phyloP scores from a whole-genome alignment of 2,113 vertebrate genomes.

The Stigmatopora argus region DNA sequence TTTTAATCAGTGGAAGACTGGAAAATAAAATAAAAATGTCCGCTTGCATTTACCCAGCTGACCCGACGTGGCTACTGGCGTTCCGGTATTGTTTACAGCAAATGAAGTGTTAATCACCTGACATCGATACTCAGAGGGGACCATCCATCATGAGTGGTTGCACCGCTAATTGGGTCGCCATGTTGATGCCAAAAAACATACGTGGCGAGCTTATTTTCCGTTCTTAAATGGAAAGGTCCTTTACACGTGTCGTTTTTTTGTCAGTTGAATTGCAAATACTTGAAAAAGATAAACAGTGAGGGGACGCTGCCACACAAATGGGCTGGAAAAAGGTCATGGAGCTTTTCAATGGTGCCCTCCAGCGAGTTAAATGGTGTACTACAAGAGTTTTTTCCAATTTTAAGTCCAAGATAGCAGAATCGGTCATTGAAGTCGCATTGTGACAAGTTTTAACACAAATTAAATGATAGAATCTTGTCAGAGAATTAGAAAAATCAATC shows the following conservation, averaged over 20 bases:
- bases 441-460: too few species aligned
- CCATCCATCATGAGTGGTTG: constrained; percentile 57
- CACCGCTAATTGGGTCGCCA: constrained; percentile 61
- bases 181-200: constrained; percentile 34
- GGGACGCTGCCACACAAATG: constrained; percentile 19
- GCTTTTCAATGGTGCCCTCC: constrained; percentile 37
- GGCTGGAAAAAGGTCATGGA: constrained; percentile 15
- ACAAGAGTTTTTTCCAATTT: background rate
- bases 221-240: constrained; percentile 16
- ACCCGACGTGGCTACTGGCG: constrained; percentile 37
- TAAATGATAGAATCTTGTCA: too few species aligned
- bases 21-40: constrained; percentile 47
- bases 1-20: constrained; percentile 24
- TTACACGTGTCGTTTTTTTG: constrained; percentile 21
- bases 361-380: constrained; percentile 20
- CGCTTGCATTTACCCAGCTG: constrained; percentile 34
- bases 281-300: constrained; percentile 15
- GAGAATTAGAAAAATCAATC: too few species aligned
- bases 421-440: too few species aligned
- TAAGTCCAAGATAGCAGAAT: too few species aligned
- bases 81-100: constrained; percentile 57
- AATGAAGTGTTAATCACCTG: constrained; percentile 65
- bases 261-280: constrained; percentile 39
- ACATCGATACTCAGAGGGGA: constrained; percentile 57
- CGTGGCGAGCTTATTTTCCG: constrained; percentile 50